phyloP scores from a whole-genome alignment of 2,113 vertebrate genomes.

The Spilogale gracilis region DNA sequence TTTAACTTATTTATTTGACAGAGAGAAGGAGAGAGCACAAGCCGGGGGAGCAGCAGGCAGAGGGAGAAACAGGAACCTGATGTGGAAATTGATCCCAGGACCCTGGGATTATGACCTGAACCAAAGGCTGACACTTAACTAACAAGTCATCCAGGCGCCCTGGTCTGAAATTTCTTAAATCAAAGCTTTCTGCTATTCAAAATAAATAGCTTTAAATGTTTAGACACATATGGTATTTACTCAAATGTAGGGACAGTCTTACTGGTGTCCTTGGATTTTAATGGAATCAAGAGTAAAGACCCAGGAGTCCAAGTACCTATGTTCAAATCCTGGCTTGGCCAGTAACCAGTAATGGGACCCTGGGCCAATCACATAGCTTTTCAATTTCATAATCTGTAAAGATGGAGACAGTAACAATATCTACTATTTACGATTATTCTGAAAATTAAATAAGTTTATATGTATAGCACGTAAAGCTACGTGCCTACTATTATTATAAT shows the following conservation, averaged over 20 bases:
- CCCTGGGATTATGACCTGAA: background rate
- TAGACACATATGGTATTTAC: background rate
- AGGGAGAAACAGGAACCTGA: background rate
- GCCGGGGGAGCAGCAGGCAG: background rate
- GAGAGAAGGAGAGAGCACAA: background rate
- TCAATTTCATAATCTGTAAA: background rate
- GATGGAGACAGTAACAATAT: background rate
- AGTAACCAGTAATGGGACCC: background rate
- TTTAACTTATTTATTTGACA: background rate
- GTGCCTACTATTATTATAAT: background rate
- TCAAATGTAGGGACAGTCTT: background rate
- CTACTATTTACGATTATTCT: background rate
- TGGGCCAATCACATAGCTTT: background rate
- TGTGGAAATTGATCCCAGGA: background rate
- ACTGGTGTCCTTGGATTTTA: slow-evolving; percentile 8
- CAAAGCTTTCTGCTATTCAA: slow-evolving; percentile 31
- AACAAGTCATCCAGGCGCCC: background rate
- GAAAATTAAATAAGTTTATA: background rate
- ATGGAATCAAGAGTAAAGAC: background rate
- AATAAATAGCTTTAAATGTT: background rate
- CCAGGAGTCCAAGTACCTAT: background rate
- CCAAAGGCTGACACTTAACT: background rate
- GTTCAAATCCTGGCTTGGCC: background rate
- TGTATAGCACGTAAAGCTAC: slow-evolving; percentile 5
- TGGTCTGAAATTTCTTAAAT: slow-evolving; percentile 3